phyloP scores from a whole-genome alignment of 2,888 invertebrate genomes.

The Hoplodrina ambigua region DNA sequence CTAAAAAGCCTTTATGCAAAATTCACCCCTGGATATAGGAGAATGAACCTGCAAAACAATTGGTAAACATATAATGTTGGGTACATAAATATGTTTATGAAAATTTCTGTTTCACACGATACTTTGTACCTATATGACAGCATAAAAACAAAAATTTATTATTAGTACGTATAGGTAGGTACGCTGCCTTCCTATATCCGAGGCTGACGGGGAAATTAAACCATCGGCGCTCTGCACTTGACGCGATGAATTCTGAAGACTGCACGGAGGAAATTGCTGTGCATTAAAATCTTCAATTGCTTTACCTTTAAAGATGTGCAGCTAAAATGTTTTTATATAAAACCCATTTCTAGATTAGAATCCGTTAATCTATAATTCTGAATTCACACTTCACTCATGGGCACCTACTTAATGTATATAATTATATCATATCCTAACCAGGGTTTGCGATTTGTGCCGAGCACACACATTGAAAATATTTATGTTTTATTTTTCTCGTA shows the following conservation, averaged over 20 bases:
- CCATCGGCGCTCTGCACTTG: slow-evolving; percentile 7
- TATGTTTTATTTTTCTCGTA: not conserved
- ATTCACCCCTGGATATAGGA: not conserved
- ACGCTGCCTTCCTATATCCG: not conserved
- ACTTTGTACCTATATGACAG: not conserved
- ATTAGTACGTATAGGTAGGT: not conserved
- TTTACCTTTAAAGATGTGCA: not conserved
- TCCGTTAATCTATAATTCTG: not conserved
- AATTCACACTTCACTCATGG: not conserved
- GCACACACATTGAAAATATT: no score
- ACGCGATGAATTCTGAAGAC: not conserved
- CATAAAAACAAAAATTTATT: not conserved
- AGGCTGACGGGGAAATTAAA: not conserved
- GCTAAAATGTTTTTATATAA: not conserved
- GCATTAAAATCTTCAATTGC: slow-evolving; percentile 3
- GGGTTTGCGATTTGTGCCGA: no score
- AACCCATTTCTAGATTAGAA: not conserved
- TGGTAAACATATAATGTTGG: slow-evolving; percentile 28
- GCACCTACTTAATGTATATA: no score
- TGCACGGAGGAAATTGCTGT: slow-evolving; percentile 7
- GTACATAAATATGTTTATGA: not conserved
- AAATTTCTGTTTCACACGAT: slow-evolving; percentile 16
- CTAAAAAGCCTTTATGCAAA: no score
- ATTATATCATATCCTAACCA: no score
- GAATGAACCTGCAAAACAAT: slow-evolving; percentile 5